Base-by-base conservation (phyloP, 2,113 vertebrate genomes). In the Enhydra lutris region DNA sequence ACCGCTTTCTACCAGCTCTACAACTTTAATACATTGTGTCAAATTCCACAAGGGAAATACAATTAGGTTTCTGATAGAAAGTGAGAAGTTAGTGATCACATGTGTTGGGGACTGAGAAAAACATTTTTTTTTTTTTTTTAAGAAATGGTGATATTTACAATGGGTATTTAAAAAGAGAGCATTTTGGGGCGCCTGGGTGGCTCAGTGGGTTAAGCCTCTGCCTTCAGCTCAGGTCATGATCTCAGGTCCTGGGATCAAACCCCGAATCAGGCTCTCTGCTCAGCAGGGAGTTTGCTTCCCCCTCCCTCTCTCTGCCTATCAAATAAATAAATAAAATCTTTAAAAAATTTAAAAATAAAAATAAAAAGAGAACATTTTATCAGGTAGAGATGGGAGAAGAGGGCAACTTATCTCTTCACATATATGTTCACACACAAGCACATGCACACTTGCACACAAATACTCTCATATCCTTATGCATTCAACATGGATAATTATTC, bases 121-220 rank as follows among this genome's bases (percentile, higher is more conserved):
- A 55, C n/a, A 21, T 9, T 55, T 92, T 90, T 93, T 47, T n/a
- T 67, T 34, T 67, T 8, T 67, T 69, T 69, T 69, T 20, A 4
- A 80, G 84, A 95, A 93, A 82, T 31, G 15, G n/a, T 80, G 11
- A 52, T 69, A 69, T 89, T 91, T 88, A 45, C 92, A 95, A 84
- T 23, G 73, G 5, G 5, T 47, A 31, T 96, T 84, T 34, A 20
- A 74, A 69, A 74, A 73, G 52, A 85, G 24, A 89, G 5, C 4
- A 55, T 80, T 96, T 88, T 95, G 50, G 15, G 50, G 50, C 1
- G 15, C 50, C 50, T 52, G 50, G 50, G 50, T 17, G 15, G 50
- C 50, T 52, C 50, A 52, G 50, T 12, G 50, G 15, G 50, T 52
- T 52, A 52, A 52, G 15, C 50, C 14, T 52, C 50, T 52, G 50